Evolutionary conservation across 2,888 invertebrate genomes (phyloP).

Genomic region (Mamestra brassicae): DNA sequence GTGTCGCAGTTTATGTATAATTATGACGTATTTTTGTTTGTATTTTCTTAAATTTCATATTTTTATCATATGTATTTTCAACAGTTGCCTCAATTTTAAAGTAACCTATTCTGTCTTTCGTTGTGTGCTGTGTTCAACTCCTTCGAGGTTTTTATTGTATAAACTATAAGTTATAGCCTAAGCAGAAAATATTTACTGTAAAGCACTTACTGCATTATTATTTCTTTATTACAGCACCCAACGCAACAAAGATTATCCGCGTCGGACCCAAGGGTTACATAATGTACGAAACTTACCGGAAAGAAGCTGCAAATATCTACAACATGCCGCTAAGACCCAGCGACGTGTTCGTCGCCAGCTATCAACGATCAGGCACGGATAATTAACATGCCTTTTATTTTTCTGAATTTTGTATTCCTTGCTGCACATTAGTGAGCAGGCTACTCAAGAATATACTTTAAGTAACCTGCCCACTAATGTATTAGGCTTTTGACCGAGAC

Average conservation of each 20-base stretch:
- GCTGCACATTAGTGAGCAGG: slow-evolving; percentile 77
- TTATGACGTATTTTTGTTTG: no score
- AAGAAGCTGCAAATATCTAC: slow-evolving; percentile 90
- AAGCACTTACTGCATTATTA: no score
- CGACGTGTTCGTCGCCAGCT: slow-evolving; percentile 92
- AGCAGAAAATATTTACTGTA: background rate
- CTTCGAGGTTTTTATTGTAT: no score
- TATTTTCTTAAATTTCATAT: no score
- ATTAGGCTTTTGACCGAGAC: background rate
- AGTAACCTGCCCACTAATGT: no score
- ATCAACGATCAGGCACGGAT: slow-evolving; percentile 92
- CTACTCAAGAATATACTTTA: slow-evolving; percentile 79
- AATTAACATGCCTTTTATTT: background rate
- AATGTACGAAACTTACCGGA: slow-evolving; percentile 46
- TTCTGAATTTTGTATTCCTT: background rate
- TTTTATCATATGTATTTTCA: no score
- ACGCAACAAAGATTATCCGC: slow-evolving; percentile 10
- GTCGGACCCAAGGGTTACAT: slow-evolving; percentile 54
- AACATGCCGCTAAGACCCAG: slow-evolving; percentile 91
- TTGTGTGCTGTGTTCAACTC: no score
- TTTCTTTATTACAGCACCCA: slow-evolving; percentile 1
- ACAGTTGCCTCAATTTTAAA: no score
- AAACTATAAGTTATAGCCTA: background rate
- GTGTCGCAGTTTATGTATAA: no score
- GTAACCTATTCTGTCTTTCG: no score